Evolutionary conservation across 1,140 invertebrate genomes (phyloP).

Genomic region (Bombus soroeensis): DNA sequence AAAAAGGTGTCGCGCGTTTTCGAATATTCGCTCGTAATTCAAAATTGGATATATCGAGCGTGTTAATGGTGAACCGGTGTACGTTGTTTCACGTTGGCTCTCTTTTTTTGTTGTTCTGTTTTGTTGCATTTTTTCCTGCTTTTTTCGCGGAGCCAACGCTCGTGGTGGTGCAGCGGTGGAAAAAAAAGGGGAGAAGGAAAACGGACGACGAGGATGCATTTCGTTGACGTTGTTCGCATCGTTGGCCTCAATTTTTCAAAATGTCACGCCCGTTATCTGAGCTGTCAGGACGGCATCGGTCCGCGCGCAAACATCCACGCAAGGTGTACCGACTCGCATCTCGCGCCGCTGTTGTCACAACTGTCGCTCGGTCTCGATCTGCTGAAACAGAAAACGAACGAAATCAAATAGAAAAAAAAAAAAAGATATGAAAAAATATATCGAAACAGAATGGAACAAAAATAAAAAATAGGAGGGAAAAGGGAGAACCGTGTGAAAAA

Average conservation of each 20-base stretch:
- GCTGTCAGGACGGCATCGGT: conserved; percentile 63
- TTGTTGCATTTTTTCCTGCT: neutral
- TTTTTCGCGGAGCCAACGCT: neutral
- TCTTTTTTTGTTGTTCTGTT: neutral
- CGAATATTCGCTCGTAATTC: conserved; percentile 40
- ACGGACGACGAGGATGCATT: conserved; percentile 62
- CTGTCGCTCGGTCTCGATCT: conserved; percentile 64
- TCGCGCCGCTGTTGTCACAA: conserved; percentile 66
- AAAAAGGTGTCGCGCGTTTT: conserved; percentile 27
- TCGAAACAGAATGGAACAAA: neutral
- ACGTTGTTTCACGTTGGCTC: conserved; percentile 18
- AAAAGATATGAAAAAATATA: conserved; percentile 4
- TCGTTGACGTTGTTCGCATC: conserved; percentile 63
- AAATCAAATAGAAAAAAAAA: conserved; percentile 33
- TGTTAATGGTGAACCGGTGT: conserved; percentile 54
- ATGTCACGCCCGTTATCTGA: conserved; percentile 67
- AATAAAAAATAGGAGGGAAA: neutral
- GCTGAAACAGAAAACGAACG: conserved; percentile 41
- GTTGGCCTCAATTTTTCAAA: conserved; percentile 70
- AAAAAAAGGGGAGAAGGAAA: conserved; percentile 8
- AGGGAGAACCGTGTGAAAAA: neutral
- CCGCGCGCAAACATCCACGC: conserved; percentile 58
- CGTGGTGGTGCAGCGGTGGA: neutral
- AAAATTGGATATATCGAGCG: conserved; percentile 48
- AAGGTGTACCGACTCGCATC: conserved; percentile 54